phyloP scores from a whole-genome alignment of 1,140 invertebrate species.

The Bombus cullumanus region DNA sequence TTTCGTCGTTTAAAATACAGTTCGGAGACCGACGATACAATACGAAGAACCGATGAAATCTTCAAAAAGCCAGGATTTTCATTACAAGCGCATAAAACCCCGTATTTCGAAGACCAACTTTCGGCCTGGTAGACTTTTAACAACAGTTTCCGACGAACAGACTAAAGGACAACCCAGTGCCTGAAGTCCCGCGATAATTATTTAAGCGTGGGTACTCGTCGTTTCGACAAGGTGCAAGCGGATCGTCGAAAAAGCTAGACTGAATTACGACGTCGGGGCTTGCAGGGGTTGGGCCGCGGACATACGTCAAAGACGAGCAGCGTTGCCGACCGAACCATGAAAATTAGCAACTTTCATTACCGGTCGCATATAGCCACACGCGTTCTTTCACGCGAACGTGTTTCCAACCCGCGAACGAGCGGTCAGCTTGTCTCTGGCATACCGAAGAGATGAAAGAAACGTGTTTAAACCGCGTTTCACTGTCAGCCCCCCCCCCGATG shows the following conservation, averaged over 20 bases:
- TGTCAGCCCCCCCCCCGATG: background rate
- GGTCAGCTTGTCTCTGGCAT: slow-evolving; percentile 22
- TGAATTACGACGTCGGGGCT: background rate
- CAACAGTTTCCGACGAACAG: background rate
- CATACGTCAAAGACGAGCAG: background rate
- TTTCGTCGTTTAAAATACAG: background rate
- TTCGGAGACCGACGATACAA: background rate
- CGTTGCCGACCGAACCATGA: slow-evolving; percentile 1
- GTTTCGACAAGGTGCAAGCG: background rate
- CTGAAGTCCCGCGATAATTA: background rate
- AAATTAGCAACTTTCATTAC: slow-evolving; percentile 18
- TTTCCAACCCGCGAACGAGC: background rate
- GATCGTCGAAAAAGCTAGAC: background rate
- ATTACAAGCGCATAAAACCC: background rate
- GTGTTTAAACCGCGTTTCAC: slow-evolving; percentile 35
- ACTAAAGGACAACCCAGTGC: background rate
- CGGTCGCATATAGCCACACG: background rate
- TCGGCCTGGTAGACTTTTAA: background rate
- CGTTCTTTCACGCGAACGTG: slow-evolving; percentile 14
- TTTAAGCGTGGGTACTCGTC: background rate
- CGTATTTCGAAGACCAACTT: background rate
- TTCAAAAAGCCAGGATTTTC: background rate
- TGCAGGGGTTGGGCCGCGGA: too few species aligned
- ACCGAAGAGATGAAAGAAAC: slow-evolving; percentile 47
- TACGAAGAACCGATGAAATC: background rate